Percentiles rank a stretch among this genome's conserved stretches.
Evolutionary conservation across 2,113 vertebrate species (phyloP).

Genomic region (Podilymbus podiceps): DNA sequence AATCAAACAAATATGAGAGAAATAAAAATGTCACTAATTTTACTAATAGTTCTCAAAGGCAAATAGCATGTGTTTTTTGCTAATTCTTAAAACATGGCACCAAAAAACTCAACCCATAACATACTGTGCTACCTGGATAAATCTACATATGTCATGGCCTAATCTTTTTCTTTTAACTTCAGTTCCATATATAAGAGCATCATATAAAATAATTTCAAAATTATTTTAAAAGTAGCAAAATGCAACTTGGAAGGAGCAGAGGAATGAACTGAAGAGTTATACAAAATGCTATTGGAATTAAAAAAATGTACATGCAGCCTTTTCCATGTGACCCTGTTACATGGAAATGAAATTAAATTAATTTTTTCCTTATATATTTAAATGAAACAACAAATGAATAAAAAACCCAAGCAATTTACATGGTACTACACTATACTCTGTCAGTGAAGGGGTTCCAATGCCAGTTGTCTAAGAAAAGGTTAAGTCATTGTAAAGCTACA

Average conservation of each 20-base stretch:
- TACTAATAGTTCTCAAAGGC: neutral
- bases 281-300: neutral
- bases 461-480: neutral
- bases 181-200: neutral
- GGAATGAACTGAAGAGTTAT: neutral
- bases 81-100: neutral
- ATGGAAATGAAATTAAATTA: neutral
- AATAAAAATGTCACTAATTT: neutral
- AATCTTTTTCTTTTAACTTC: neutral
- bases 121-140: neutral
- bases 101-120: neutral
- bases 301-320: neutral
- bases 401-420: neutral
- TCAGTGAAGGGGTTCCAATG: neutral
- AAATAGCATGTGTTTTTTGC: neutral
- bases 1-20: neutral
- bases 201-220: neutral
- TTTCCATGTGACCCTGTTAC: neutral
- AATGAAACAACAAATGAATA: neutral
- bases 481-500: neutral
- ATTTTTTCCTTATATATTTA: neutral
- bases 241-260: neutral
- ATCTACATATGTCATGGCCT: neutral
- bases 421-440: neutral
- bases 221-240: neutral